Percentiles rank a stretch among this genome's conserved stretches.
Evolutionary conservation across 2,113 vertebrate species (phyloP).

Genomic region (Atherinomorus stipes): DNA sequence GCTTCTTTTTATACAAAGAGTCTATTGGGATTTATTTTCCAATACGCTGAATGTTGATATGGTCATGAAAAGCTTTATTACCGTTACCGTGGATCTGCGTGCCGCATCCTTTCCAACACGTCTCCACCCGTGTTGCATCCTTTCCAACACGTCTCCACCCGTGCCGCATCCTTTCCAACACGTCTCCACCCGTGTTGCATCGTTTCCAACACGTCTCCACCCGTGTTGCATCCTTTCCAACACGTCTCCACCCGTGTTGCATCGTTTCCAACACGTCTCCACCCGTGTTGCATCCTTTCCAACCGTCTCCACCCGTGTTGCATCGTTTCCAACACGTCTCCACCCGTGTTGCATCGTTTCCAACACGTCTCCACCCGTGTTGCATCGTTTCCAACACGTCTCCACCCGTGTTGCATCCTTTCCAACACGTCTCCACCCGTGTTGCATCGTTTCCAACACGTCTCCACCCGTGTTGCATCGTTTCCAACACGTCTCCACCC

Average conservation of each 20-base stretch:
- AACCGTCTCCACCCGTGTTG: too few species aligned
- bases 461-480: conserved; percentile 61
- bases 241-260: too few species aligned
- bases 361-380: conserved; percentile 59
- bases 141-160: conserved; percentile 66
- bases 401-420: conserved; percentile 40
- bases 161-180: too few species aligned
- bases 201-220: conserved; percentile 69
- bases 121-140: conserved; percentile 60
- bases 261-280: conserved; percentile 73
- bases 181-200: too few species aligned
- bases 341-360: conserved; percentile 67
- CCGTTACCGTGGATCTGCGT: conserved; percentile 73
- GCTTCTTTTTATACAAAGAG: conserved; percentile 86
- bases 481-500: conserved; percentile 66
- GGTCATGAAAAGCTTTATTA: conserved; percentile 85
- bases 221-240: too few species aligned
- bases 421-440: too few species aligned
- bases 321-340: conserved; percentile 74
- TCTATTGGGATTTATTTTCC: conserved; percentile 86
- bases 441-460: conserved; percentile 76
- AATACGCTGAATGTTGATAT: conserved; percentile 84
- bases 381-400: conserved; percentile 73
- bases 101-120: conserved; percentile 76
- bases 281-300: conserved; percentile 34